These are phyloP conservation scores for Eumerus sabulonum DNA, from an alignment of 2,888 invertebrate species.

Conservation along the genomic window DNA sequence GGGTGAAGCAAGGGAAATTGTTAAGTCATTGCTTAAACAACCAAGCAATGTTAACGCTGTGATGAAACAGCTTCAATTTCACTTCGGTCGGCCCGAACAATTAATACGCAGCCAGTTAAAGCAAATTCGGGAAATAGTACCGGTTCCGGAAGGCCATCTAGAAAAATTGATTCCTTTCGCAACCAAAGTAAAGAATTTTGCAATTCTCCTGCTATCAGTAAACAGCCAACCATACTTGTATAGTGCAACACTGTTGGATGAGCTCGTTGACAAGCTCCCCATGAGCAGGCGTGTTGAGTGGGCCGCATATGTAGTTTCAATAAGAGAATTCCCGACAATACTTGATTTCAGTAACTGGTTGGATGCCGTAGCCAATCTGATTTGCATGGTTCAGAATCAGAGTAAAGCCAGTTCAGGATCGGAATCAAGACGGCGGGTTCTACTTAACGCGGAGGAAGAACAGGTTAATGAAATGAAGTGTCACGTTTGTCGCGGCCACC, in stretches of 20 bases:
- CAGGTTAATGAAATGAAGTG: not conserved
- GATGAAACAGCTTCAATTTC: slow-evolving; percentile 32
- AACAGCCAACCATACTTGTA: slow-evolving; percentile 56
- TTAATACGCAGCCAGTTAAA: too few relatives aligned
- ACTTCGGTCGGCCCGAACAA: slow-evolving; percentile 55
- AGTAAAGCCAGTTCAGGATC: not conserved
- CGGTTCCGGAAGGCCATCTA: slow-evolving; percentile 38
- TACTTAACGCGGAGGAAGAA: not conserved
- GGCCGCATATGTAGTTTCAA: slow-evolving; percentile 16
- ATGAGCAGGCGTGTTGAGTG: slow-evolving; percentile 35
- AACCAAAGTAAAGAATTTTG: slow-evolving; percentile 57
- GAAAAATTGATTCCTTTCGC: slow-evolving; percentile 50
- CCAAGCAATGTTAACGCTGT: slow-evolving; percentile 37
- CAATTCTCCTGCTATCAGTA: slow-evolving; percentile 51
- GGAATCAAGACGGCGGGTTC: not conserved
- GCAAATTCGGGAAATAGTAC: slow-evolving; percentile 38
- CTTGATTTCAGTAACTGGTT: slow-evolving; percentile 29
- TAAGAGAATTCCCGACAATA: slow-evolving; percentile 25
- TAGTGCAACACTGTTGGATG: slow-evolving; percentile 61
- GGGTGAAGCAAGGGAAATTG: slow-evolving; percentile 36
- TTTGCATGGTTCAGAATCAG: slow-evolving; percentile 9
- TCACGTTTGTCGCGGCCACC: slow-evolving; percentile 26
- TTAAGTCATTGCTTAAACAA: slow-evolving; percentile 27
- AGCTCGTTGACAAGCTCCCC: slow-evolving; percentile 32
- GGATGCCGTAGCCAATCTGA: slow-evolving; percentile 9